Percentiles rank a stretch among this genome's conserved stretches.
phyloP scores from a whole-genome alignment of 2,113 vertebrate species.

The Taxidea taxus region DNA sequence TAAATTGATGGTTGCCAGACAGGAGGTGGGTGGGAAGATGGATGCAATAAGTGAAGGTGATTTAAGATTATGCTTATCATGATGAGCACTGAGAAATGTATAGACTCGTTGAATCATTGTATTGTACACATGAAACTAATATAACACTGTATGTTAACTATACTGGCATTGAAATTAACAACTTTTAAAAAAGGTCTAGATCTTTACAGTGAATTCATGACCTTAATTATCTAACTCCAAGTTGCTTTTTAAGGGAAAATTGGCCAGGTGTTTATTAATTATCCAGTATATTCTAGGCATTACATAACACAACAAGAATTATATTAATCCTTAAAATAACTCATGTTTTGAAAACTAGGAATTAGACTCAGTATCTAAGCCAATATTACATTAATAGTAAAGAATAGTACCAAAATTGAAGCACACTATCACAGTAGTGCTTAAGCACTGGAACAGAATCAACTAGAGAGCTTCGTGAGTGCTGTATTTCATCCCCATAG shows the following conservation, averaged over 20 bases:
- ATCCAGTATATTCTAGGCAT: neutral
- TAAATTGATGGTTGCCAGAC: neutral
- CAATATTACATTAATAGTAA: neutral
- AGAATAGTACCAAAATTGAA: neutral
- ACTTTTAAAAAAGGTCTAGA: neutral
- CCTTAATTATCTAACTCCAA: neutral
- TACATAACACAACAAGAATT: neutral
- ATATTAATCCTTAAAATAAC: neutral
- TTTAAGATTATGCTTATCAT: neutral
- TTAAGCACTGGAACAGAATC: constrained; percentile 3
- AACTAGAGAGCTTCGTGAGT: neutral
- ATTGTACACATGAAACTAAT: neutral
- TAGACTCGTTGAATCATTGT: neutral
- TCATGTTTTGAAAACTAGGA: neutral
- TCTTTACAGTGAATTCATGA: neutral
- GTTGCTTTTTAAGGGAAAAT: neutral
- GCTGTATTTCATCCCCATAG: neutral
- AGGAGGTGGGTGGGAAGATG: neutral
- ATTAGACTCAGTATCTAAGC: neutral
- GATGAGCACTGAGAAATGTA: neutral
- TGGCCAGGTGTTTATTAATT: neutral
- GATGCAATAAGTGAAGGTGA: neutral
- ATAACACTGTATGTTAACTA: neutral
- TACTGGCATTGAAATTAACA: neutral
- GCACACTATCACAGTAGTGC: neutral